These are phyloP conservation scores for Cosmorhoe ocellata DNA, from an alignment of 2,888 invertebrate genomes.

Conservation along the genomic window DNA sequence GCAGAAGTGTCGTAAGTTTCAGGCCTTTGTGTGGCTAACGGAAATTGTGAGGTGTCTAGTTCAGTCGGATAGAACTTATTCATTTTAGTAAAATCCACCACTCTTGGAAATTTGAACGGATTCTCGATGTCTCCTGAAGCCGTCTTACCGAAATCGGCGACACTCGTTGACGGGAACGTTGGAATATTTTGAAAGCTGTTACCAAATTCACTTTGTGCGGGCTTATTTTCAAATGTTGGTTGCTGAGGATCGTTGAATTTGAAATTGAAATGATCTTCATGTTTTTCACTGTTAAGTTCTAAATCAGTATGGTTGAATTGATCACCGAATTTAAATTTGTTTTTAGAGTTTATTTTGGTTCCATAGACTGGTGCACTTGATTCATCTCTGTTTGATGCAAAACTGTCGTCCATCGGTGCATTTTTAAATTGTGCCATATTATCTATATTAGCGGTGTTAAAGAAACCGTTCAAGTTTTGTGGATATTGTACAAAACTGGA, in stretches of 20 bases:
- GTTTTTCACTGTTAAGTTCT: conserved; percentile 47
- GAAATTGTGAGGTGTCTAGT: conserved; percentile 55
- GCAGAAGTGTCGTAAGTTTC: conserved; percentile 39
- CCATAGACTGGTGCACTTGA: conserved; percentile 62
- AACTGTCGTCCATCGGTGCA: conserved; percentile 40
- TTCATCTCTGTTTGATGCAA: conserved; percentile 44
- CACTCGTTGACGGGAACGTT: conserved; percentile 44
- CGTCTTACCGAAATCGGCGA: conserved; percentile 47
- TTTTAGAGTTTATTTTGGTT: conserved; percentile 60
- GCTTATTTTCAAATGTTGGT: conserved; percentile 47
- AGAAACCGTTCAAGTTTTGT: conserved; percentile 52
- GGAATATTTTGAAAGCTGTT: conserved; percentile 47
- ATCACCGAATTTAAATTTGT: conserved; percentile 47
- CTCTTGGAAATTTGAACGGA: conserved; percentile 59
- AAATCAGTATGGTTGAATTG: conserved; percentile 54
- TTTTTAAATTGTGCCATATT: conserved; percentile 47
- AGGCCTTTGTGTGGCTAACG: conserved; percentile 44
- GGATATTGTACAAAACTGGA: conserved; percentile 57
- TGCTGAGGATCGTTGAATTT: conserved; percentile 43
- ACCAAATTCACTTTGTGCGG: conserved; percentile 44
- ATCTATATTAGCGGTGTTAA: conserved; percentile 52
- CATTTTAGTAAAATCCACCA: conserved; percentile 67
- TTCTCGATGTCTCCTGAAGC: conserved; percentile 40
- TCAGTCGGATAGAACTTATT: conserved; percentile 57
- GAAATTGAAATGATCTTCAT: conserved; percentile 43